Percentiles rank a stretch among this genome's conserved stretches.
Evolutionary conservation across 2,797 vertebrate genomes (phyloP).

Genomic region (Anableps anableps): DNA sequence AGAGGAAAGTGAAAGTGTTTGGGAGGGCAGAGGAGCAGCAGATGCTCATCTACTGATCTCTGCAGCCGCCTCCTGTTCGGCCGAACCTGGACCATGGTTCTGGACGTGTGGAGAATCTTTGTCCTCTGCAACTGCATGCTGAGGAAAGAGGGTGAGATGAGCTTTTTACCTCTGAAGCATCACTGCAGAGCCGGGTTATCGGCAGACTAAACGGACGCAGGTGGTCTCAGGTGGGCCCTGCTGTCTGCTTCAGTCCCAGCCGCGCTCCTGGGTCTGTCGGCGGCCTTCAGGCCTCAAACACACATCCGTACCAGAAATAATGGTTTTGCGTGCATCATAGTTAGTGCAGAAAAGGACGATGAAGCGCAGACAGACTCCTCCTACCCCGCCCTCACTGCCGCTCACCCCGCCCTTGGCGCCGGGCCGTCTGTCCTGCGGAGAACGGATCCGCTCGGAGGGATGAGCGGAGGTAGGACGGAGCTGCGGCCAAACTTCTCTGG

Average conservation of each 20-base stretch:
- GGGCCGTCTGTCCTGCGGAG: not conserved
- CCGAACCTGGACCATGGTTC: slow-evolving; percentile 5
- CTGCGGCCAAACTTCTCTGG: not conserved
- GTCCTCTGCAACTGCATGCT: not conserved
- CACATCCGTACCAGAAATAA: not conserved
- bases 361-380: not conserved
- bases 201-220: not conserved
- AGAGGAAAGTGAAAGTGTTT: slow-evolving; percentile 18
- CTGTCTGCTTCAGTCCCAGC: not conserved
- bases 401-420: not conserved
- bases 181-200: not conserved
- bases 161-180: not conserved
- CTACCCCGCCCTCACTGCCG: not conserved
- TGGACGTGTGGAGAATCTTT: not conserved
- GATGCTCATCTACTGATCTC: not conserved
- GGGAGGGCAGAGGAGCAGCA: not conserved
- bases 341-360: not conserved
- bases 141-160: not conserved
- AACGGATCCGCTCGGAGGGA: not conserved
- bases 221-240: not conserved
- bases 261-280: not conserved
- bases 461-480: slow-evolving; percentile 4
- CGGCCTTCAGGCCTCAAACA: not conserved
- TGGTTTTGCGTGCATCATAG: not conserved
- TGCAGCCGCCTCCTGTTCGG: not conserved